Evolutionary conservation across 1,140 invertebrate genomes (phyloP).

Genomic region (Maconellicoccus hirsutus): DNA sequence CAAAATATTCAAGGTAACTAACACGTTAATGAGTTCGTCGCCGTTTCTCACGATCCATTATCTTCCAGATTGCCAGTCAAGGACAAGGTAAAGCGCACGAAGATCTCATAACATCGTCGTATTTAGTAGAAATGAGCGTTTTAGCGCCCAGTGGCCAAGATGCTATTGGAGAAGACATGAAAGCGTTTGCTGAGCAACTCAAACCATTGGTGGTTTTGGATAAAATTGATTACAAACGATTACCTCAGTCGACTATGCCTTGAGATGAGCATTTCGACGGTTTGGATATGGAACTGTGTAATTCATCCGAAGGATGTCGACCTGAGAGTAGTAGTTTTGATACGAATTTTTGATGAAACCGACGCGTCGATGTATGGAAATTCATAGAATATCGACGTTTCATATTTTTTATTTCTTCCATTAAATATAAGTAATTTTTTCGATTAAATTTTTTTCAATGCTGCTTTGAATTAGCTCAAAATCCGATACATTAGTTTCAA

Average conservation of each 20-base stretch:
- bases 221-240: conserved; percentile 77
- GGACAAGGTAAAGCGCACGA: conserved; percentile 48
- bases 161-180: conserved; percentile 90
- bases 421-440: too few relatives aligned
- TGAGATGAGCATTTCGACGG: too few relatives aligned
- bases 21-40: background rate
- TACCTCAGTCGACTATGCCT: conserved; percentile 33
- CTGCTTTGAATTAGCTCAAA: too few relatives aligned
- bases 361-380: too few relatives aligned
- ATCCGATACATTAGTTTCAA: too few relatives aligned
- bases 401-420: too few relatives aligned
- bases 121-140: conserved; percentile 89
- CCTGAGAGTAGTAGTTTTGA: too few relatives aligned
- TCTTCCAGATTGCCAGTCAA: conserved; percentile 34
- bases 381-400: too few relatives aligned
- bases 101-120: conserved; percentile 82
- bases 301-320: too few relatives aligned
- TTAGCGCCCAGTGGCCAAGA: conserved; percentile 85
- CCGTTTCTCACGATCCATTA: background rate
- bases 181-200: conserved; percentile 86
- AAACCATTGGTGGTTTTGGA: conserved; percentile 81
- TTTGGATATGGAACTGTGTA: too few relatives aligned
- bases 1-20: conserved; percentile 70
- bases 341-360: too few relatives aligned
- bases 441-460: too few relatives aligned